Percentiles rank a stretch among this genome's conserved stretches.
These are phyloP conservation scores for Jordanella pulchra DNA, from an alignment of 2,797 vertebrate genomes.

Conservation along the genomic window DNA sequence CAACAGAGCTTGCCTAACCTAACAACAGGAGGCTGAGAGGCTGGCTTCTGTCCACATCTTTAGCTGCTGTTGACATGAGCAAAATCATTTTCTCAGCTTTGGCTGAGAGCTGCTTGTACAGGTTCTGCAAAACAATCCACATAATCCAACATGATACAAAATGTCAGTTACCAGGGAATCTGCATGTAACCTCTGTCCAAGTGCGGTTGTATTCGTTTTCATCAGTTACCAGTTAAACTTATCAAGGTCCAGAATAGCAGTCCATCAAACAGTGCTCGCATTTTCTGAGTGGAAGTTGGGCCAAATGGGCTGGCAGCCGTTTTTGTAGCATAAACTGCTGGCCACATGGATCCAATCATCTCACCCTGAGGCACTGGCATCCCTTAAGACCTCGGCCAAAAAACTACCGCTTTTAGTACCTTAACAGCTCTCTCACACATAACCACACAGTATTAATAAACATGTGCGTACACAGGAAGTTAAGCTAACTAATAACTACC, in stretches of 20 bases:
- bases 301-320: constrained; percentile 77
- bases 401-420: constrained; percentile 69
- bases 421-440: constrained; percentile 63
- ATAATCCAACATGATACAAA: constrained; percentile 49
- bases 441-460: constrained; percentile 68
- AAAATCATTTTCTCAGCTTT: constrained; percentile 57
- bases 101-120: constrained; percentile 44
- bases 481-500: constrained; percentile 42
- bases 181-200: constrained; percentile 55
- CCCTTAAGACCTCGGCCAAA: constrained; percentile 65
- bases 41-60: constrained; percentile 56
- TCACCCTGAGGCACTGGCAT: constrained; percentile 74
- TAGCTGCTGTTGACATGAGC: constrained; percentile 68
- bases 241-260: constrained; percentile 56
- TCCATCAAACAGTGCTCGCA: constrained; percentile 63
- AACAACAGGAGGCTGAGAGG: constrained; percentile 18
- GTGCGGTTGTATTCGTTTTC: constrained; percentile 55
- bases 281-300: constrained; percentile 55
- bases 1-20: constrained; percentile 44
- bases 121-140: constrained; percentile 42
- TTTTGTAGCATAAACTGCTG: constrained; percentile 57
- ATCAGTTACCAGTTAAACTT: constrained; percentile 62
- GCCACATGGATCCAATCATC: constrained; percentile 77
- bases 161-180: constrained; percentile 38
- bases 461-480: constrained; percentile 66